These are phyloP conservation scores for Sitophilus oryzae DNA, from an alignment of 1,140 invertebrate genomes.

Conservation along the genomic window DNA sequence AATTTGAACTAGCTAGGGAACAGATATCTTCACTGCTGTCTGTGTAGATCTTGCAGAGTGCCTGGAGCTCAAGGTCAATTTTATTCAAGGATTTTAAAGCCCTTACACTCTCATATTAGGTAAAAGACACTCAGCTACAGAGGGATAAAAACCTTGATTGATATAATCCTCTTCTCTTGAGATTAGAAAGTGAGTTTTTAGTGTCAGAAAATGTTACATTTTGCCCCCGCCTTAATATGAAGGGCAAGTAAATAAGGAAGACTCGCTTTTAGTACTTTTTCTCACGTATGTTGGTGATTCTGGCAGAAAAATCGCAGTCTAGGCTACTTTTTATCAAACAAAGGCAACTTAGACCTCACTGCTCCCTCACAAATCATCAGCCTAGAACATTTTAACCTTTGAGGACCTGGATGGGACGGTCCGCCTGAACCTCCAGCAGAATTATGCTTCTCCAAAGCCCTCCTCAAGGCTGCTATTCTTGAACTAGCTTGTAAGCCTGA, in stretches of 20 bases:
- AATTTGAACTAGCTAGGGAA: conserved; percentile 69
- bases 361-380: conserved; percentile 72
- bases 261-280: conserved; percentile 33
- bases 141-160: conserved; percentile 83
- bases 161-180: conserved; percentile 71
- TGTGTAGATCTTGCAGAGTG: conserved; percentile 66
- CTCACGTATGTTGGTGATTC: conserved; percentile 46
- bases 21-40: conserved; percentile 81
- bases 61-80: conserved; percentile 49
- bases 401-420: conserved; percentile 37
- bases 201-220: conserved; percentile 41
- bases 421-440: conserved; percentile 21
- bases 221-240: conserved; percentile 43
- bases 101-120: conserved; percentile 44
- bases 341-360: conserved; percentile 72
- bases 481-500: conserved; percentile 36
- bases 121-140: conserved; percentile 46
- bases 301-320: conserved; percentile 33
- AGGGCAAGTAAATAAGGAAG: conserved; percentile 43
- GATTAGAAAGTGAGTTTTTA: conserved; percentile 40
- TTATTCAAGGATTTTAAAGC: conserved; percentile 56
- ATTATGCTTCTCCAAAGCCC: conserved; percentile 37
- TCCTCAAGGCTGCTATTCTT: conserved; percentile 35
- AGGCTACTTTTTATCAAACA: conserved; percentile 72
- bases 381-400: conserved; percentile 46